A percentile compares a stretch with the other conserved stretches of the same genome.
Conservation (phyloP, 2,888 invertebrate species). For the Nemurella pictetii region DNA sequence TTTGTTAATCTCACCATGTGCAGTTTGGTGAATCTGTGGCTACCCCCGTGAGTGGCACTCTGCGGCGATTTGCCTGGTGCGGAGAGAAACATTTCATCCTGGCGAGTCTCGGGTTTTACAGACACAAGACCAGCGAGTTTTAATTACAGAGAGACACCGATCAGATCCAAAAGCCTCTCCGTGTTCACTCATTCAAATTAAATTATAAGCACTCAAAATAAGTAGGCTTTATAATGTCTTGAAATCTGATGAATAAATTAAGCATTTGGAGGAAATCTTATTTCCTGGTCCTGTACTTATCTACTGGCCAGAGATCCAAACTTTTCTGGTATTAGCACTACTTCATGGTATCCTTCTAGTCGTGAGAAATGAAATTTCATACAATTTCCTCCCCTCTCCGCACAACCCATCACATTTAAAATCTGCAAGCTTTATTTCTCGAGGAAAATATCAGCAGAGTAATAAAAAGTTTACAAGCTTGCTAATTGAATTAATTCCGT, state of each 20-base stretch:
- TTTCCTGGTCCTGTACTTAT: too few relatives aligned
- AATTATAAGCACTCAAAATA: neutral
- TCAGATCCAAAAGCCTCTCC: neutral
- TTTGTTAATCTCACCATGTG: too few relatives aligned
- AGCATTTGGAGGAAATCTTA: neutral
- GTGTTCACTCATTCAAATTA: neutral
- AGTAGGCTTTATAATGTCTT: neutral
- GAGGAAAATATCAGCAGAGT: neutral
- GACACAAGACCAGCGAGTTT: too few relatives aligned
- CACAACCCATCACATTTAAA: neutral
- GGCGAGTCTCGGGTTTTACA: too few relatives aligned
- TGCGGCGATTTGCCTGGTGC: too few relatives aligned
- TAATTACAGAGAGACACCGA: neutral
- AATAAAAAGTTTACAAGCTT: constrained; percentile 18
- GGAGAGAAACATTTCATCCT: too few relatives aligned
- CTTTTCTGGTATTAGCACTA: too few relatives aligned
- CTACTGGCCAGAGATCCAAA: neutral
- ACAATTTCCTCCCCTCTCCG: neutral
- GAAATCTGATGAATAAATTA: neutral
- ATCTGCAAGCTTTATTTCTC: neutral
- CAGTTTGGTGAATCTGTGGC: too few relatives aligned
- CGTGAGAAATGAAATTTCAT: neutral
- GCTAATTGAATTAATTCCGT: constrained; percentile 25
- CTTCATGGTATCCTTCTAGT: neutral
- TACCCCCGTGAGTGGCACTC: too few relatives aligned